These are phyloP conservation scores for Sinella curviseta DNA, from an alignment of 1,140 invertebrate species.

Conservation along the genomic window DNA sequence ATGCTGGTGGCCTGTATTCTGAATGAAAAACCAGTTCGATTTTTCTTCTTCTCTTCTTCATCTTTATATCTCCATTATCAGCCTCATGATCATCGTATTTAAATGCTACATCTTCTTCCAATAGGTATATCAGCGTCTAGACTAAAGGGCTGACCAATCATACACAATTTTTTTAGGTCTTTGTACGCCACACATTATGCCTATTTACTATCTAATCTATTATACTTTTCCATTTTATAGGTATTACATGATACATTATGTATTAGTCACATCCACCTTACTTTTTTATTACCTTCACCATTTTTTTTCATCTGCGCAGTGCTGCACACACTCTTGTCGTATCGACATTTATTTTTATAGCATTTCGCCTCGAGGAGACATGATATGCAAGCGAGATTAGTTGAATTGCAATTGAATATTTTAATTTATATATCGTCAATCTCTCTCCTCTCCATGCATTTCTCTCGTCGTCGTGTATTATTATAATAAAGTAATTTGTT, in stretches of 20 bases:
- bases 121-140: constrained; percentile 14
- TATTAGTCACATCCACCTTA: background rate
- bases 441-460: background rate
- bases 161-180: constrained; percentile 5
- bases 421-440: background rate
- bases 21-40: constrained; percentile 15
- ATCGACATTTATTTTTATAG: background rate
- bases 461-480: background rate
- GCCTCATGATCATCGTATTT: background rate
- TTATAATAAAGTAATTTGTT: background rate
- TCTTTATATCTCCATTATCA: background rate
- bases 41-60: background rate
- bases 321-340: background rate
- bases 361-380: background rate
- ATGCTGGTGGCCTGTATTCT: background rate
- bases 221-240: background rate
- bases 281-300: background rate
- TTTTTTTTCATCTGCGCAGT: background rate
- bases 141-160: constrained; percentile 17
- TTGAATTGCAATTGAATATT: background rate
- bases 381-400: background rate
- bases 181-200: background rate
- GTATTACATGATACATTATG: background rate
- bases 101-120: background rate
- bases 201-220: background rate